Conservation (phyloP, 1,140 invertebrate genomes). For the Melanaphis sacchari region DNA sequence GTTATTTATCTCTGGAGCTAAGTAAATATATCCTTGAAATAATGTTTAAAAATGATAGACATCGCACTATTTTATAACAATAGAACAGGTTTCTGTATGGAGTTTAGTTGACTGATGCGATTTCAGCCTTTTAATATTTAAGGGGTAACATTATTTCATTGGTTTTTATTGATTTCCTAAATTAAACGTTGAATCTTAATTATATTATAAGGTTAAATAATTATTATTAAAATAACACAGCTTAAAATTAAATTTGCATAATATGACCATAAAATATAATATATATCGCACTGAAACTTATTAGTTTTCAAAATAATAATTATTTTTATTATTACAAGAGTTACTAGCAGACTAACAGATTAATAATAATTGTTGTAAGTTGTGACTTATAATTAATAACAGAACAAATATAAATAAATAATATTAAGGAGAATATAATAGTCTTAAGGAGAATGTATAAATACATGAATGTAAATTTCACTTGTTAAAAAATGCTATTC, state of each 20-base stretch:
- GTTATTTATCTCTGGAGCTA: background rate
- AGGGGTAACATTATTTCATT: background rate
- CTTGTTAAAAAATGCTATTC: background rate
- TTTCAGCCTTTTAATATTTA: background rate
- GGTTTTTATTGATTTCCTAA: background rate
- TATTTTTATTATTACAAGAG: background rate
- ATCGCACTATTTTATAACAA: background rate
- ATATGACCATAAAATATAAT: background rate
- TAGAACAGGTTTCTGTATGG: background rate
- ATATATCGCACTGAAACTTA: background rate
- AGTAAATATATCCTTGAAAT: background rate
- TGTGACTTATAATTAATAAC: background rate
- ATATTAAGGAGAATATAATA: too few relatives aligned
- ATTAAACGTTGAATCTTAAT: background rate
- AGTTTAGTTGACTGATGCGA: background rate
- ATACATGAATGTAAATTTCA: background rate
- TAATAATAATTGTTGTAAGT: background rate
- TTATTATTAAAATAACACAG: background rate
- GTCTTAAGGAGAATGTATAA: background rate
- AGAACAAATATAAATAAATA: background rate
- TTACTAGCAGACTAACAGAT: background rate
- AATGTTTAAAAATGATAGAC: background rate
- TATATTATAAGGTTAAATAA: background rate
- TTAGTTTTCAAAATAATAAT: background rate
- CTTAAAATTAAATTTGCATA: background rate